Base-by-base conservation (phyloP, 2,888 invertebrate species). In the Schrankia costaestrigalis region DNA sequence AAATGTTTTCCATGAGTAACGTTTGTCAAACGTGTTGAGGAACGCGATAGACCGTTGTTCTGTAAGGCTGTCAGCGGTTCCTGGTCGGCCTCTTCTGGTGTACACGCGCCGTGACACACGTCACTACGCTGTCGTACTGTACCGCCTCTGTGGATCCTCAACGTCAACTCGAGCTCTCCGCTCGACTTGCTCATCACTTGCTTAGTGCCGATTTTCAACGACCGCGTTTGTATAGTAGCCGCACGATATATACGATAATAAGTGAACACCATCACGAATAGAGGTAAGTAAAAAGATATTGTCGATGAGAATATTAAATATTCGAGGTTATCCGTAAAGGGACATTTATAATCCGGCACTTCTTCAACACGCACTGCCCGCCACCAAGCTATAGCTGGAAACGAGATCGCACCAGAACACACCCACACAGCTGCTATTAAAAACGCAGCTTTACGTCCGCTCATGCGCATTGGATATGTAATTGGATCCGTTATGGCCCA, bases 401-500 rank as follows among this genome's bases (percentile, higher is more conserved):
- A 99, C 2, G 98, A 98, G 72, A 99, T 98, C 11, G 96, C 94
- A 38, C 97, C 95, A 8, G 98, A 97, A 75, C 98, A 97, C 19
- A 98, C 91, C 99, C 99, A 99, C 3, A 99, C 98, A 4, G 94
- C 93, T 0, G 95, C 95, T 44, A 99, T 98, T 5, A 98, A 90
- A 13, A 95, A 90, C 2, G 93, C 93, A 0, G 98, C 97, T 37
- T 96, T 91, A 39, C 93, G 91, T 23, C 95, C 92, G 13, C 96
- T 97, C 96, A 99, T 98, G 46, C 94, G 90, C 87, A 95, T 95
- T 1, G 98, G 97, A 82, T 99, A 99, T 27, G 96, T 96, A 54
- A 99, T 97, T 0, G 99, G 99, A 82, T 99, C 98, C 8, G 97
- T 98, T 46, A 99, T 99, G 26, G 99, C 99, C 98, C 98, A 98